These are phyloP conservation scores for Saimiri boliviensis DNA, from an alignment of 2,113 vertebrate species.

Conservation along the genomic window DNA sequence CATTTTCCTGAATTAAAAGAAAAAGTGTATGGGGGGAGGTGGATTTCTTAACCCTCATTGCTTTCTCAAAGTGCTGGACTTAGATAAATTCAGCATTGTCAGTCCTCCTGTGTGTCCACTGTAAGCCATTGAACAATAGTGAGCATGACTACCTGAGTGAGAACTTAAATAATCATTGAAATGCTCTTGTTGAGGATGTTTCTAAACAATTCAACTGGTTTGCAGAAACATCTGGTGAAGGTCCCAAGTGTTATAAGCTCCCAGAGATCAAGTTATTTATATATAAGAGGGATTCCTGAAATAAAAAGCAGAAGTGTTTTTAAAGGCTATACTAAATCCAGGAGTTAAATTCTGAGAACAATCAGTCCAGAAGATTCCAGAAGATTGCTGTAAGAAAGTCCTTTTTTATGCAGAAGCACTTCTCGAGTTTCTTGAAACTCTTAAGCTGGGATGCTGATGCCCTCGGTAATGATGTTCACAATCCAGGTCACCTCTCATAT, in stretches of 20 bases:
- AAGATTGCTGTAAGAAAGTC: not conserved
- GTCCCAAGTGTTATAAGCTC: not conserved
- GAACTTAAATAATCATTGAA: not conserved
- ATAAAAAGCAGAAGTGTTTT: not conserved
- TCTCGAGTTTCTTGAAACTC: not conserved
- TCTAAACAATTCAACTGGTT: not conserved
- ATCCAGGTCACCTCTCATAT: accelerated
- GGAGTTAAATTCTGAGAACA: not conserved
- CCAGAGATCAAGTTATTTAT: not conserved
- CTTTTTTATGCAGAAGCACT: accelerated
- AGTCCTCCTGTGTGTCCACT: too few species aligned
- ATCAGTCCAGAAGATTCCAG: not conserved
- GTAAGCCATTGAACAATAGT: not conserved
- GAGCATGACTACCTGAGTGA: not conserved
- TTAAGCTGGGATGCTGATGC: not conserved
- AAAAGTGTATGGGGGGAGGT: not conserved
- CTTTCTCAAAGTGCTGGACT: not conserved
- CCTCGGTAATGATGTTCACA: not conserved
- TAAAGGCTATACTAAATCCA: not conserved
- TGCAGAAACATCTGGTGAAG: not conserved
- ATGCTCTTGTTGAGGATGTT: not conserved
- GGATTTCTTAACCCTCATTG: not conserved
- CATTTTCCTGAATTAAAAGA: not conserved
- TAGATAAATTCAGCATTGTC: not conserved
- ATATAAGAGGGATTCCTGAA: not conserved